Percentiles rank a stretch among this genome's conserved stretches.
Evolutionary conservation across 2,113 vertebrate species (phyloP).

Genomic region (Trinectes maculatus): DNA sequence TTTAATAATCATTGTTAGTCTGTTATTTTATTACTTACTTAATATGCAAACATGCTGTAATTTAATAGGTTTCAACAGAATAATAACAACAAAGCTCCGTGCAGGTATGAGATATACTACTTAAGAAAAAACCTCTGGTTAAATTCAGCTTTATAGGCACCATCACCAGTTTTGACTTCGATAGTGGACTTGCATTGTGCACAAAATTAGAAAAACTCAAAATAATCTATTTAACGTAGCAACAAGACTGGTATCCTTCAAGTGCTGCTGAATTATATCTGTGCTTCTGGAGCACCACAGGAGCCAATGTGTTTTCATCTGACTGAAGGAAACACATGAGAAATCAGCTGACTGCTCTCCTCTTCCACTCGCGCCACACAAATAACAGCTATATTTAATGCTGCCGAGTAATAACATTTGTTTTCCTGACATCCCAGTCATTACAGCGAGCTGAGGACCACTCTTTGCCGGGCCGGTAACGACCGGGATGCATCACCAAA

Average conservation of each 20-base stretch:
- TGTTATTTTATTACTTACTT: neutral
- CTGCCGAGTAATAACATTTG: constrained; percentile 72
- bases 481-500: constrained; percentile 81
- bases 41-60: neutral
- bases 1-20: neutral
- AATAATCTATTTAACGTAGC: neutral
- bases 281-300: neutral
- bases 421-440: constrained; percentile 78
- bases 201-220: neutral
- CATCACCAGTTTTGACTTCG: neutral
- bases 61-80: neutral
- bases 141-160: constrained; percentile 7
- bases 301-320: constrained; percentile 13
- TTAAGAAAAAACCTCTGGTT: neutral
- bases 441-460: constrained; percentile 70
- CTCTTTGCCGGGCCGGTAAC: constrained; percentile 71
- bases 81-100: neutral
- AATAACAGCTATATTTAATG: constrained; percentile 78
- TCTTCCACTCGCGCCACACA: constrained; percentile 62
- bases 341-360: constrained; percentile 63
- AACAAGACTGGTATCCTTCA: neutral
- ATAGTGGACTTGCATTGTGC: neutral
- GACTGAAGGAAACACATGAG: constrained; percentile 38
- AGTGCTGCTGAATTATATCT: constrained; percentile 4
- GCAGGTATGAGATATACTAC: neutral